These are phyloP conservation scores for Myodes glareolus DNA, from an alignment of 2,113 vertebrate species.

Conservation along the genomic window DNA sequence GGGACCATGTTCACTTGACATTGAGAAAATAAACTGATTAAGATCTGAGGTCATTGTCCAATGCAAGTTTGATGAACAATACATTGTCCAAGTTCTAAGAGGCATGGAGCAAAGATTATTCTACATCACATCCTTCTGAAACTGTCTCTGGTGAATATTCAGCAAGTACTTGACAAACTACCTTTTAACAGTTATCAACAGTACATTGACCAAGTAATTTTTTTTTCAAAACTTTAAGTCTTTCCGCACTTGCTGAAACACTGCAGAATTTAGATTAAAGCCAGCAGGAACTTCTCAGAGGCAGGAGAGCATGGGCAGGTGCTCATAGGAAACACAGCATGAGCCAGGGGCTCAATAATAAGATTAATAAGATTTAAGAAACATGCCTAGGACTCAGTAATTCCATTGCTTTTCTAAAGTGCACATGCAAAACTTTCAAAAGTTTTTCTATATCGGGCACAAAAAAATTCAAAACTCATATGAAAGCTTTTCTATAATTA, in stretches of 20 bases:
- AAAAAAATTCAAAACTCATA: background rate
- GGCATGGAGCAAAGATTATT: background rate
- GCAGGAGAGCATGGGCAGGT: accelerated
- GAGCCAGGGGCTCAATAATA: background rate
- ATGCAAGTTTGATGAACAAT: no score
- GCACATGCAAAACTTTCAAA: conserved; percentile 34
- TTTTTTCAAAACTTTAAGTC: background rate
- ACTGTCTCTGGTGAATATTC: background rate
- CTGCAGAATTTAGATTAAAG: background rate
- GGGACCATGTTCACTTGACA: background rate
- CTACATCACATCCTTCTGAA: background rate
- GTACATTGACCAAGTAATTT: background rate
- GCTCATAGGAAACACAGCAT: background rate
- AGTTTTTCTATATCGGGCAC: background rate
- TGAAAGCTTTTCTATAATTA: conserved; percentile 35
- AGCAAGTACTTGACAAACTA: background rate
- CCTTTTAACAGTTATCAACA: background rate
- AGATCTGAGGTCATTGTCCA: background rate
- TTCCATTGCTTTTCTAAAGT: background rate
- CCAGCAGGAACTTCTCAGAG: background rate
- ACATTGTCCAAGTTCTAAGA: no score
- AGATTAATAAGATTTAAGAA: background rate
- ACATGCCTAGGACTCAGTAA: background rate
- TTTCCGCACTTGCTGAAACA: background rate
- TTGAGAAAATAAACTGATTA: background rate